A percentile compares a stretch with the other conserved stretches of the same genome.
Evolutionary conservation across 2,888 invertebrate genomes (phyloP).

Genomic region (Andrena praecox): DNA sequence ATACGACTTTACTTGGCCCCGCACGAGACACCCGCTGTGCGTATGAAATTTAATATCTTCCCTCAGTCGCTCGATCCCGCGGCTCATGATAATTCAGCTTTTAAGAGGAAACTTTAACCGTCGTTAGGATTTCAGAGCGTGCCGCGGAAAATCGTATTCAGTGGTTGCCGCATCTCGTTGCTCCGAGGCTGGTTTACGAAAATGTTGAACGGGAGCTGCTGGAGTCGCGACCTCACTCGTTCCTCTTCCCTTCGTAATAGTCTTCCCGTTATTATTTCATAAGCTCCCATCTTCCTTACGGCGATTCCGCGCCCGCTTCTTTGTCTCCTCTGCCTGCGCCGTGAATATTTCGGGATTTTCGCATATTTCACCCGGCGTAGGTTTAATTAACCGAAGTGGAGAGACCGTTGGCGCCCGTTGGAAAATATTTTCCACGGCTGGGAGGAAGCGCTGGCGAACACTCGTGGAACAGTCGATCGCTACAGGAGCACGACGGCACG

Average conservation of each 20-base stretch:
- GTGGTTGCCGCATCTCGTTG: neutral
- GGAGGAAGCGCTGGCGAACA: no score
- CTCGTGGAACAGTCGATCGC: neutral
- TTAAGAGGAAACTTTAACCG: conserved; percentile 18
- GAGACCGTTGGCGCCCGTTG: neutral
- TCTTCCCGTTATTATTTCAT: conserved; percentile 12
- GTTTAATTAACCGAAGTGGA: conserved; percentile 55
- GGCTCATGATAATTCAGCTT: conserved; percentile 29
- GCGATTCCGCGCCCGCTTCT: neutral
- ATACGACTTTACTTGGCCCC: conserved; percentile 29
- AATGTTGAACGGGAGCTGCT: neutral
- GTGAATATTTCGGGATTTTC: conserved; percentile 25
- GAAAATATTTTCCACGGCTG: conserved; percentile 10
- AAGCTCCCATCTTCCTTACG: conserved; percentile 7
- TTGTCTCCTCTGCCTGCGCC: neutral
- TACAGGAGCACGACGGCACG: neutral
- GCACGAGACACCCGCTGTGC: conserved; percentile 38
- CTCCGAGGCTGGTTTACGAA: conserved; percentile 1
- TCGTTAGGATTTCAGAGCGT: neutral
- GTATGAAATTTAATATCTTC: conserved; percentile 42
- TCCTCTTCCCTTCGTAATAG: neutral
- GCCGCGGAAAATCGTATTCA: neutral
- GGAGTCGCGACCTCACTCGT: neutral
- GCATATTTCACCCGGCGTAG: conserved; percentile 1
- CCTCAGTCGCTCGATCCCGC: conserved; percentile 1